phyloP scores from a whole-genome alignment of 2,113 vertebrate species.

The Oxyura jamaicensis region DNA sequence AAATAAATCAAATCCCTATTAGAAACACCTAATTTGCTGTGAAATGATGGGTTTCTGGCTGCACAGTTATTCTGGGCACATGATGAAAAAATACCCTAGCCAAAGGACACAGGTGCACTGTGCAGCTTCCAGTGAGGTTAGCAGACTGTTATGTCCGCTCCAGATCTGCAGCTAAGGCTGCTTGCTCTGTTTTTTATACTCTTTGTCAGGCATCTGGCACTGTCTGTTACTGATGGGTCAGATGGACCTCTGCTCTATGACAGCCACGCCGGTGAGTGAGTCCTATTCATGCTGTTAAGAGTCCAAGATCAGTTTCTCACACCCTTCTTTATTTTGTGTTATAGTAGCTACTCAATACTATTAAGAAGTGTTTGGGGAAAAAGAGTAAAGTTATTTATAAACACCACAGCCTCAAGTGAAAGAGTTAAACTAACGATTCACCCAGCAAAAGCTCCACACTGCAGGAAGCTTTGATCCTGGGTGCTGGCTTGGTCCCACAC shows the following conservation, averaged over 20 bases:
- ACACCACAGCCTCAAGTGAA: background rate
- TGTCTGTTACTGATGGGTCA: background rate
- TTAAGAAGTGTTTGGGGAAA: background rate
- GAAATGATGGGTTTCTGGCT: background rate
- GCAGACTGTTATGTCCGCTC: background rate
- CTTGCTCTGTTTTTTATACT: background rate
- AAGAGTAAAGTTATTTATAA: background rate
- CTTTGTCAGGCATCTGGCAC: background rate
- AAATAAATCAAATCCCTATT: conserved; percentile 12
- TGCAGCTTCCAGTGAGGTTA: background rate
- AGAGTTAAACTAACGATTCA: background rate
- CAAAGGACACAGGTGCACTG: background rate
- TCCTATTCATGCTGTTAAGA: background rate
- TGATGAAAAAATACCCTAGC: background rate
- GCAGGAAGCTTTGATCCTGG: background rate
- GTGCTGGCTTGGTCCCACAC: background rate
- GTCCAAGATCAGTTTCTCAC: background rate
- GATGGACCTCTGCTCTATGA: background rate
- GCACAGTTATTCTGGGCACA: background rate
- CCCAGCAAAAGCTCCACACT: background rate
- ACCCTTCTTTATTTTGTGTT: background rate
- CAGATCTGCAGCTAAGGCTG: background rate
- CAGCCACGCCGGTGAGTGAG: background rate
- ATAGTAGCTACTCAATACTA: background rate
- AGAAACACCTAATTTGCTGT: background rate